These are phyloP conservation scores for Dastarcus helophoroides DNA, from an alignment of 2,888 invertebrate genomes.

Conservation along the genomic window DNA sequence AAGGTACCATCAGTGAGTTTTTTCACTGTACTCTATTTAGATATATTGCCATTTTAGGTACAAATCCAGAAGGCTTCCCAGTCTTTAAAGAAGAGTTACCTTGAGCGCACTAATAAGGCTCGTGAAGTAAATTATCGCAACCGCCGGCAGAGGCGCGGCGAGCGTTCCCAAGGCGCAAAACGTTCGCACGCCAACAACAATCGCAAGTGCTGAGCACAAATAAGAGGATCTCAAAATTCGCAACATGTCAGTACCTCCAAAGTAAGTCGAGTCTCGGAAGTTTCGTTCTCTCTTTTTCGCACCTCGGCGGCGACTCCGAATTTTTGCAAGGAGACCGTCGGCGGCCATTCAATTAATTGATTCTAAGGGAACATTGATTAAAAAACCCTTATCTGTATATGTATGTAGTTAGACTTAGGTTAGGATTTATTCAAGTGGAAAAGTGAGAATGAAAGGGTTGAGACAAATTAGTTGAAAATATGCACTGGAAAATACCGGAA, in stretches of 20 bases:
- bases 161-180: slow-evolving; percentile 36
- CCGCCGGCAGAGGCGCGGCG: slow-evolving; percentile 37
- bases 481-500: slow-evolving; percentile 28
- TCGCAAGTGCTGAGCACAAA: slow-evolving; percentile 40
- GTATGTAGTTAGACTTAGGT: slow-evolving; percentile 15
- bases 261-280: not conserved
- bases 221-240: slow-evolving; percentile 26
- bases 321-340: too few relatives aligned
- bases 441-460: too few relatives aligned
- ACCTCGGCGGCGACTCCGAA: too few relatives aligned
- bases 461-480: too few relatives aligned
- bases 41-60: slow-evolving; percentile 30
- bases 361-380: slow-evolving; percentile 30
- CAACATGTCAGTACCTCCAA: slow-evolving; percentile 9
- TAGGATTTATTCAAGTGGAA: slow-evolving; percentile 4
- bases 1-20: slow-evolving; percentile 26
- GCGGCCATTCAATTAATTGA: slow-evolving; percentile 15
- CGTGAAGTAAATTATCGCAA: slow-evolving; percentile 40
- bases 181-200: slow-evolving; percentile 42
- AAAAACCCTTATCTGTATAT: slow-evolving; percentile 27
- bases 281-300: not conserved
- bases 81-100: slow-evolving; percentile 32
- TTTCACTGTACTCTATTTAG: not conserved
- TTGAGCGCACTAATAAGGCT: slow-evolving; percentile 42
- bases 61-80: slow-evolving; percentile 35